These are phyloP conservation scores for Triops cancriformis DNA, from an alignment of 1,140 invertebrate genomes.

Conservation along the genomic window DNA sequence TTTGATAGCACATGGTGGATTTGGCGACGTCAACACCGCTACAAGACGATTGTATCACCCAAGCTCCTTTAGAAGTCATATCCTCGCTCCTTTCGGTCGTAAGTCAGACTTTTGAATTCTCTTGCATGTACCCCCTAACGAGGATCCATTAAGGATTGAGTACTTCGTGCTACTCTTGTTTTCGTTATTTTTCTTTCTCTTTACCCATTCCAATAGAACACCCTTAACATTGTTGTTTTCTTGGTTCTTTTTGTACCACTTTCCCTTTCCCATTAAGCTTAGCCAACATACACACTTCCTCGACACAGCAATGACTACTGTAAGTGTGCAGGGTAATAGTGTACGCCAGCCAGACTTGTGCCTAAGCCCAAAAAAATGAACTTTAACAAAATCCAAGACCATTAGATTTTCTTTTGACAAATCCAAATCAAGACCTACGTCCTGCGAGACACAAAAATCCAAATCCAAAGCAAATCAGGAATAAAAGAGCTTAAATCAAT, in stretches of 20 bases:
- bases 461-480: too few species aligned
- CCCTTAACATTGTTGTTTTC: background rate
- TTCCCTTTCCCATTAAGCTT: background rate
- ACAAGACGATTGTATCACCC: constrained; percentile 66
- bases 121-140: background rate
- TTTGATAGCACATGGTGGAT: constrained; percentile 63
- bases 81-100: constrained; percentile 57
- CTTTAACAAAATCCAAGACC: too few species aligned
- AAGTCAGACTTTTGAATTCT: constrained; percentile 30
- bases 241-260: constrained; percentile 31
- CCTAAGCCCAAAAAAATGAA: too few species aligned
- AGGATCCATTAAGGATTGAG: constrained; percentile 33
- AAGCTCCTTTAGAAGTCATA: constrained; percentile 63
- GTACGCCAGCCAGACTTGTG: too few species aligned
- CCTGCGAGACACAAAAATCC: too few species aligned
- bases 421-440: too few species aligned
- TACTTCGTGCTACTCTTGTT: background rate
- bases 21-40: constrained; percentile 66
- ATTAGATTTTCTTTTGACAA: too few species aligned
- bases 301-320: background rate
- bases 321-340: too few species aligned
- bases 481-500: too few species aligned
- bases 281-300: background rate
- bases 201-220: background rate
- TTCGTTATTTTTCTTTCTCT: background rate